Evolutionary conservation across 1,140 invertebrate species (phyloP), one percentile per base, ranked within the genome.

Genomic region (Cotesia typhae): DNA sequence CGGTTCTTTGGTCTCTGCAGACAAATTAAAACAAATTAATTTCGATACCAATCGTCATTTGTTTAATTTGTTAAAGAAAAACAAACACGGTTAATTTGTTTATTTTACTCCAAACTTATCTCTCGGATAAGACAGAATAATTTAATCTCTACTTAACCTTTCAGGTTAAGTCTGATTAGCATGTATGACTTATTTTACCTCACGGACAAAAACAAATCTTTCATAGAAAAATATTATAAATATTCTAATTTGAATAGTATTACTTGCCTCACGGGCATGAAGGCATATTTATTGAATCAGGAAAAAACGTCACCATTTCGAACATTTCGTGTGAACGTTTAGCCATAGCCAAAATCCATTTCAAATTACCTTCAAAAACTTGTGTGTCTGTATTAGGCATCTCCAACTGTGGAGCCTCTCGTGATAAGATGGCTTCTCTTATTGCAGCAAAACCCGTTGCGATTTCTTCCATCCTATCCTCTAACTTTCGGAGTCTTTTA

Each of bases 251-350:
- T 12, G 17, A 57, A 57, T 6, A 57, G 1, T 6, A 57, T 17
- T 5, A n/a, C 9, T 17, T 3, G 55, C 55, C 55, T 57, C 55
- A 6, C 55, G 55, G 55, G 55, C 55, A 12, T n/a, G 55, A 14
- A 57, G 55, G 10, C 17, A 12, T n/a, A 57, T n/a, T 57, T 12
- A n/a, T 12, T 20, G 5, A 1, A 35, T 36, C 37, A 4, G 9
- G 20, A 10, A 28, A 28, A 28, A 60, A 28, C 35, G 59, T 28
- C 20, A 28, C 20, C 20, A 28, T 28, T 28, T 28, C 20, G 20
- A 28, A 28, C 59, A 60, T 60, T 28, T 20, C 59, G 59, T 60
- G 59, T 35, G 20, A 5, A 60, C 59, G 35, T 28, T 60, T 57
- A 60, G 1, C 9, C 17, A 17, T 28, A 28, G 20, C 4, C 35